Conservation (phyloP, 2,797 vertebrate genomes). For the Characodon lateralis region DNA sequence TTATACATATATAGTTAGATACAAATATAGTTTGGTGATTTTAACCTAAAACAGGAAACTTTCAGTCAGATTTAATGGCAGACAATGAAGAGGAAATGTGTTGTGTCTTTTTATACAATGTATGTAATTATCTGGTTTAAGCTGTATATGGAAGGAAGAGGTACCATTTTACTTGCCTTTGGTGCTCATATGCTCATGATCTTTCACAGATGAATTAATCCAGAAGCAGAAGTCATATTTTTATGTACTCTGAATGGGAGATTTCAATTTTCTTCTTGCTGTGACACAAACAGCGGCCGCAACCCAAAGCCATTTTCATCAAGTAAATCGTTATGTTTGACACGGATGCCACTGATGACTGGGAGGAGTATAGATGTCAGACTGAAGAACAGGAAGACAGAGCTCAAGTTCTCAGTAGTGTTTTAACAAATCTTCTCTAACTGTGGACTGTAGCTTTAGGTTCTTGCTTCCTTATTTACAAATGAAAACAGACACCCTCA, state of each 20-base stretch:
- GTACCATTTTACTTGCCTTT: slow-evolving; percentile 68
- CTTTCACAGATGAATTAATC: slow-evolving; percentile 46
- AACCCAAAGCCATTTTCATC: slow-evolving; percentile 32
- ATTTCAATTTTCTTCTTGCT: slow-evolving; percentile 32
- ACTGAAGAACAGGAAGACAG: slow-evolving; percentile 18
- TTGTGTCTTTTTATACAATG: slow-evolving; percentile 1
- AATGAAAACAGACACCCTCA: slow-evolving; percentile 27
- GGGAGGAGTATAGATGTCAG: slow-evolving; percentile 33
- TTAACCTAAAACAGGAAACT: not conserved
- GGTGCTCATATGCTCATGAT: slow-evolving; percentile 58
- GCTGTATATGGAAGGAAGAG: slow-evolving; percentile 68
- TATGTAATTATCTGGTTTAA: not conserved
- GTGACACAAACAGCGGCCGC: slow-evolving; percentile 36
- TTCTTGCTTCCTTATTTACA: slow-evolving; percentile 31
- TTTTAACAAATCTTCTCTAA: slow-evolving; percentile 51
- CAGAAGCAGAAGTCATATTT: slow-evolving; percentile 52
- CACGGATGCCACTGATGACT: slow-evolving; percentile 65
- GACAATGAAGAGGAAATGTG: not conserved
- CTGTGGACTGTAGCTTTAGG: slow-evolving; percentile 49
- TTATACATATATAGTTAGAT: too few species aligned
- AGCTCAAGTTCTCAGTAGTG: slow-evolving; percentile 52
- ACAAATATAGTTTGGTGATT: not conserved
- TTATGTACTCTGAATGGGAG: slow-evolving; percentile 33
- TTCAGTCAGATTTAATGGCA: not conserved
- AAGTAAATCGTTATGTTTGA: slow-evolving; percentile 29